These are phyloP conservation scores for Condylura cristata DNA, from an alignment of 2,113 vertebrate species.

Conservation along the genomic window DNA sequence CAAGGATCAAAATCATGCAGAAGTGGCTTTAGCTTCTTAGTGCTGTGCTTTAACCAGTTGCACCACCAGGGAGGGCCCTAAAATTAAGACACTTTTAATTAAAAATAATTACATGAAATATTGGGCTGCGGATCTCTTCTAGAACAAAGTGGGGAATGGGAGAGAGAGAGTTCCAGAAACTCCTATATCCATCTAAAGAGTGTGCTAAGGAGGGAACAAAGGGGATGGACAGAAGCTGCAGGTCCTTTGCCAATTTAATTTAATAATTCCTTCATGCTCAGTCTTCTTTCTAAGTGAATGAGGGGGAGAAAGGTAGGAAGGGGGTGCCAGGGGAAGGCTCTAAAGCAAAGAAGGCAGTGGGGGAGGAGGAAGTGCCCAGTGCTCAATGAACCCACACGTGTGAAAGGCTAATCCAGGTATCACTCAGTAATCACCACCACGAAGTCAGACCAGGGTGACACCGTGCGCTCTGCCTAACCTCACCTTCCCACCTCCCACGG, in stretches of 20 bases:
- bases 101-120: no score
- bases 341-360: constrained; percentile 52
- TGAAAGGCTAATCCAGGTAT: constrained; percentile 77
- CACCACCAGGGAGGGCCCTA: no score
- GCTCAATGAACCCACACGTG: constrained; percentile 78
- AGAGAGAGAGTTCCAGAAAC: background rate
- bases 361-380: constrained; percentile 66
- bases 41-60: no score
- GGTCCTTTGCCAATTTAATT: background rate
- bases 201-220: background rate
- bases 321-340: background rate
- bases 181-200: background rate
- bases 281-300: background rate
- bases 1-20: no score
- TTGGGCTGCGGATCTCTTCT: background rate
- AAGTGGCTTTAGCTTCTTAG: no score
- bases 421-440: constrained; percentile 60
- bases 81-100: no score
- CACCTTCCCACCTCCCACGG: constrained; percentile 44
- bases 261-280: background rate
- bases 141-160: background rate
- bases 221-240: background rate
- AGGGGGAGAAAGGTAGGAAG: no score
- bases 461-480: background rate
- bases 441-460: constrained; percentile 62